Base-by-base conservation (phyloP, 2,113 vertebrate species). In the Xiphorhynchus elegans region DNA sequence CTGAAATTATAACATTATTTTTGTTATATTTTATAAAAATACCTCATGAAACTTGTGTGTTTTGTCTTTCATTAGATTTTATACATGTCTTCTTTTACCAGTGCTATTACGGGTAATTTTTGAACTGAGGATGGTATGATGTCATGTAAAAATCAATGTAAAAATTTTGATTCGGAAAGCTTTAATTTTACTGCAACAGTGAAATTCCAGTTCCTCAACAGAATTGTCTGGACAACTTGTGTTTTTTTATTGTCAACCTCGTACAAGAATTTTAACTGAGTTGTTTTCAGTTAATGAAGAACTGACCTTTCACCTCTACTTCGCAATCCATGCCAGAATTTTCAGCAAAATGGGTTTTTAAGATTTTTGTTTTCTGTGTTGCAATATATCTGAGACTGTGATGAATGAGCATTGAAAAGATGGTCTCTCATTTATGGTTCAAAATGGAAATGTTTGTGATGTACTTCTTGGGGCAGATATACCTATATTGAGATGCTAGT, bases 241-340 rank as follows among this genome's bases (percentile, higher is more conserved):
- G 95, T 85, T 96, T 97, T 75, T 95, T 97, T 69, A 90, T 95
- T 87, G 68, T 89, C 64, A 37, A 26, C 35, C 24, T 60, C 37
- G 37, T 60, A 85, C 75, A 94, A 83, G 83, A 94, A 58, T 90
- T 95, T 92, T 96, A 95, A 96, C 67, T 97, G 95, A 74, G 13
- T 84, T 96, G 42, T 37, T 20, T 93, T 97, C 84, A 76, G 44
- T 91, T 95, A 96, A 92, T 85, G 95, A 90, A 94, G 70, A 70
- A 96, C 47, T 95, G 79, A 87, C 58, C 91, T 96, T 95, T 93
- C 72, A 89, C 46, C 53, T 13, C 59, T 84, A 25, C 56, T 44
- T 75, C 35, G 60, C 63, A 84, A 56, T 55, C n/a, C 58, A n/a
- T 66, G 49, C 18, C 44, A 90, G 69, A 80, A 80, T 84, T 56